These are phyloP conservation scores for Crambe crambe DNA, from an alignment of 37 sponge, comb jelly and placozoan genomes.

Conservation along the genomic window DNA sequence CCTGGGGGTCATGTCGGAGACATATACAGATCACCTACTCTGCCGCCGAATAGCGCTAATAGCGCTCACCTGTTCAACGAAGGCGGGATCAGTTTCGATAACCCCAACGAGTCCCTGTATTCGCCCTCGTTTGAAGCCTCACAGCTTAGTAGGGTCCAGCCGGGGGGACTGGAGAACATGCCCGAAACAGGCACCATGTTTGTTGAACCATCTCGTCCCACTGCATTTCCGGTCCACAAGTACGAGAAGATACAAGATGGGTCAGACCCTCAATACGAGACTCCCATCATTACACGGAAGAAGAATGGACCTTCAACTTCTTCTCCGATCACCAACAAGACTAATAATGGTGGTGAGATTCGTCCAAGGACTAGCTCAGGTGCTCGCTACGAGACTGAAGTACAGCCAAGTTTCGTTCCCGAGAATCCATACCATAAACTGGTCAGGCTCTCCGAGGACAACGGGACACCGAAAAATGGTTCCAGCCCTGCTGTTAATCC, in stretches of 20 bases:
- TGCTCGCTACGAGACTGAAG: slow-evolving; percentile 3
- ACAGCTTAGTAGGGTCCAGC: background rate
- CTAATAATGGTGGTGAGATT: background rate
- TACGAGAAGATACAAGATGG: slow-evolving; percentile 13
- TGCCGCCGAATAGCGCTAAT: slow-evolving; percentile 15
- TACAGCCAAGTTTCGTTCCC: background rate
- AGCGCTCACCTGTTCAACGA: background rate
- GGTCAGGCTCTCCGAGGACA: background rate
- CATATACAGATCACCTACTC: slow-evolving; percentile 1
- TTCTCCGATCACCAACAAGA: background rate
- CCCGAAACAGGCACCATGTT: slow-evolving; percentile 40
- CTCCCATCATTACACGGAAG: background rate
- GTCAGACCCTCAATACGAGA: slow-evolving; percentile 11
- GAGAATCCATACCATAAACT: background rate
- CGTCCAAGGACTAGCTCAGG: background rate
- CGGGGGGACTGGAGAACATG: slow-evolving; percentile 5
- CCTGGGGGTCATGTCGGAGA: background rate
- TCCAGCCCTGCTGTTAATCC: too few relatives aligned
- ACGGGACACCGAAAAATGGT: background rate
- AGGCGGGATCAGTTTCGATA: background rate
- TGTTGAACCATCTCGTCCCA: slow-evolving; percentile 15
- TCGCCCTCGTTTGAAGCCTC: background rate
- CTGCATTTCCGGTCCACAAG: slow-evolving; percentile 29
- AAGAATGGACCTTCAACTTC: background rate
- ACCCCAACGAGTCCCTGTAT: slow-evolving; percentile 3